Base-by-base conservation (phyloP, 1,140 invertebrate genomes). In the Hycleus phaleratus region DNA sequence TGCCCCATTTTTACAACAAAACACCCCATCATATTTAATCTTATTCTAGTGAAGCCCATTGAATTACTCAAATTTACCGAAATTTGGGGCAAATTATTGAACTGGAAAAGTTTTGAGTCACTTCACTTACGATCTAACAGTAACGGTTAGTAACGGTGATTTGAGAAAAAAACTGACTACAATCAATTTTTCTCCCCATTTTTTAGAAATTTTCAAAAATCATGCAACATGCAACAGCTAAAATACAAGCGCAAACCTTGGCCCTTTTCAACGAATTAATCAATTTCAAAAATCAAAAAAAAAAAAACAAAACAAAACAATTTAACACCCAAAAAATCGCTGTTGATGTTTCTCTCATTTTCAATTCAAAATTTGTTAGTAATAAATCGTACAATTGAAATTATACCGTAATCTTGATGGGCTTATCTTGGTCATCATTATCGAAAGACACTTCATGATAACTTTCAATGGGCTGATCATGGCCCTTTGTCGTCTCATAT, bases 361-460 rank as follows among this genome's bases (percentile, higher is more conserved):
- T 32, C 7, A 5, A 32, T 32, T 32, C 0, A 38, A 25, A 38
- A 26, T 10, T 9, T 48, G 46, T n/a, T n/a, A 42, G 11, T 11
- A 42, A 10, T 42, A 42, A 42, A 42, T 42, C 4, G 3, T 7
- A n/a, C 11, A 9, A 10, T 8, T 42, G 11, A 42, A 42, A 39
- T 7, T 42, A 42, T 67, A 68, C 67, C 67, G 67, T 65, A 54
- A 68, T 67, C 38, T 60, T 56, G 38, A 49, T 53, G 40, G 62
- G 46, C 46, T 56, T 32, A 38, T 53, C 62, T 53, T 78, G 73
- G 62, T 79, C 76, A 68, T 81, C 80, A 60, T 81, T 77, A 59
- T 74, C 75, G 66, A 71, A 77, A 57, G 77, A 76, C 68, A 78
- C 74, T 70, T 74, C 77, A 61, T 71, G 75, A 70, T 79, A 79